phyloP scores from a whole-genome alignment of 2,797 vertebrate species.

The Erpetoichthys calabaricus region DNA sequence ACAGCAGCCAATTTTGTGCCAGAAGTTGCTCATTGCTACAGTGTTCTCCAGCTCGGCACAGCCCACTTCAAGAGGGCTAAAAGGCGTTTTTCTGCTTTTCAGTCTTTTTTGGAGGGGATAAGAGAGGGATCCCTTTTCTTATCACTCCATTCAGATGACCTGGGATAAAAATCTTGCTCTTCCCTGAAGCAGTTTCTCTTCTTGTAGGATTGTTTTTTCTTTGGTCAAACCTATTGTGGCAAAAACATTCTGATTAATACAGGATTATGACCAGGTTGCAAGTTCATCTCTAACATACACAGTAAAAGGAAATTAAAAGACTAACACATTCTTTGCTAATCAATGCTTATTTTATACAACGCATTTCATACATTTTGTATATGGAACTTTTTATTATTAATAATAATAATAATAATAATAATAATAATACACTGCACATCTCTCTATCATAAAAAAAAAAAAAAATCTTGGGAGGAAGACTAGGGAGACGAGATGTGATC shows the following conservation, averaged over 20 bases:
- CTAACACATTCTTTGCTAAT: too few species aligned
- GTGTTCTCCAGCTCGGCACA: constrained; percentile 23
- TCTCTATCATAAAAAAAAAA: too few species aligned
- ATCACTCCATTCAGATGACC: neutral
- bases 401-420: too few species aligned
- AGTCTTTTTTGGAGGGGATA: neutral
- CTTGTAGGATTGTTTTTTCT: constrained; percentile 1
- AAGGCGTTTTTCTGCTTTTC: neutral
- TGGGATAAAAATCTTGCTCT: neutral
- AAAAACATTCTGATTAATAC: neutral
- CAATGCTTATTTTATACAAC: too few species aligned
- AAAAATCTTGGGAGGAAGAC: too few species aligned
- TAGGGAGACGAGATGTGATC: too few species aligned
- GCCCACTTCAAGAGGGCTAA: constrained; percentile 5
- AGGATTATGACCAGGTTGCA: too few species aligned
- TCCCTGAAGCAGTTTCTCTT: neutral
- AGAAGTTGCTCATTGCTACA: constrained; percentile 76
- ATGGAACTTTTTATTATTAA: too few species aligned
- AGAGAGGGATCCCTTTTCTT: neutral
- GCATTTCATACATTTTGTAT: too few species aligned
- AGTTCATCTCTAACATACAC: too few species aligned
- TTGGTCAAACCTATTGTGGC: constrained; percentile 9
- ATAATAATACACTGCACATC: too few species aligned
- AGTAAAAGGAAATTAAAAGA: too few species aligned
- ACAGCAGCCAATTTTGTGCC: constrained; percentile 89